A percentile compares a stretch with the other conserved stretches of the same genome.
phyloP scores from a whole-genome alignment of 2,113 vertebrate genomes.

The Eonycteris spelaea region DNA sequence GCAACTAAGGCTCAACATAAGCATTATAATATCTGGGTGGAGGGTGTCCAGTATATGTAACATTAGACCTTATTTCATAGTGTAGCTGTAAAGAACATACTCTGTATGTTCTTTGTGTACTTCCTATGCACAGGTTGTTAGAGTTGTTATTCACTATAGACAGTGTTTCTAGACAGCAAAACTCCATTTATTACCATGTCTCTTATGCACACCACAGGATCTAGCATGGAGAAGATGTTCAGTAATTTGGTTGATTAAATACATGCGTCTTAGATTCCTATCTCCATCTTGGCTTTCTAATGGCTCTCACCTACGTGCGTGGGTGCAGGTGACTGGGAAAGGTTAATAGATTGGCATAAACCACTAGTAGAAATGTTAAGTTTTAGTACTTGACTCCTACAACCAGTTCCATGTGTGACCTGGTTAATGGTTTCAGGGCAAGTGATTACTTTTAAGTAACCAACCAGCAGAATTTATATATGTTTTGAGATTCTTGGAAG shows the following conservation, averaged over 20 bases:
- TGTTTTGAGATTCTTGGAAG: conserved; percentile 61
- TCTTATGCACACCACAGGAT: neutral
- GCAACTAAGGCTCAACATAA: neutral
- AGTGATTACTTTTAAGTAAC: conserved; percentile 58
- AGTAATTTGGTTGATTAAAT: neutral
- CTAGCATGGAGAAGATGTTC: neutral
- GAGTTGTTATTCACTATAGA: neutral
- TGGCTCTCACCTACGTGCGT: neutral
- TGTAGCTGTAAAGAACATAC: neutral
- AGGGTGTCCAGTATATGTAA: neutral
- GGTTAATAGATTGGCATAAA: neutral
- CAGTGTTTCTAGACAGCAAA: neutral
- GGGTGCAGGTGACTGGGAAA: neutral
- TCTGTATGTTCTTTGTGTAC: neutral
- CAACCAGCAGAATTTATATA: conserved; percentile 59
- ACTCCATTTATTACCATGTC: neutral
- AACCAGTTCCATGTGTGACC: conserved; percentile 64
- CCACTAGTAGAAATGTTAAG: neutral
- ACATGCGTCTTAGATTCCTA: neutral
- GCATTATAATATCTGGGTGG: neutral
- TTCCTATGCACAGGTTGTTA: neutral
- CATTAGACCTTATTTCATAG: neutral
- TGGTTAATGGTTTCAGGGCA: conserved; percentile 49
- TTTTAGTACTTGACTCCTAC: conserved; percentile 5
- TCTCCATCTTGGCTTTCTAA: neutral